Percentiles rank a stretch among this genome's conserved stretches.
Evolutionary conservation across 2,888 invertebrate species (phyloP).

Genomic region (Peribatodes rhomboidaria): DNA sequence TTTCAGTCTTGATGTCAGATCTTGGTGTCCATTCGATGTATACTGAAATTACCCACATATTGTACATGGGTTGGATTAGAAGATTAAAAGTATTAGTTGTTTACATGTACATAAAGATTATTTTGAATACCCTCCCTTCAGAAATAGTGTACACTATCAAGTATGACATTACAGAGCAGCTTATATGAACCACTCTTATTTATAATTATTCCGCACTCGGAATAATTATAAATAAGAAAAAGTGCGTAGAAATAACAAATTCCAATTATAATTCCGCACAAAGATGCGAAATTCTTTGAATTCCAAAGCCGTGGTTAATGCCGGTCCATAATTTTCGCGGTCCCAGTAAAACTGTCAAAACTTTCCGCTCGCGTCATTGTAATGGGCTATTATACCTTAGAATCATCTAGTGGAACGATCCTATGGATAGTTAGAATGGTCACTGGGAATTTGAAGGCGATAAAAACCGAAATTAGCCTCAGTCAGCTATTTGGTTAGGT

Average conservation of each 20-base stretch:
- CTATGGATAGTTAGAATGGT: conserved; percentile 13
- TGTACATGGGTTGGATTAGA: too few species aligned
- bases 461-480: background rate
- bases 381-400: conserved; percentile 43
- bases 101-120: too few species aligned
- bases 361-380: conserved; percentile 40
- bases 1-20: too few species aligned
- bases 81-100: too few species aligned
- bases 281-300: conserved; percentile 26
- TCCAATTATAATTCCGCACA: conserved; percentile 20
- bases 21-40: too few species aligned
- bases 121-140: too few species aligned
- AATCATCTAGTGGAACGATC: conserved; percentile 27
- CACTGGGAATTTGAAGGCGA: conserved; percentile 15
- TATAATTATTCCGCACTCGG: too few species aligned
- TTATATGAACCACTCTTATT: too few species aligned
- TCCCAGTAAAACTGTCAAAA: conserved; percentile 48
- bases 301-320: conserved; percentile 35
- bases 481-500: background rate
- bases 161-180: too few species aligned
- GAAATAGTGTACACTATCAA: too few species aligned
- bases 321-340: conserved; percentile 36
- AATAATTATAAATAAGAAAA: too few species aligned
- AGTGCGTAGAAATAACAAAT: conserved; percentile 4
- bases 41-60: too few species aligned